These are phyloP conservation scores for Mimas tiliae DNA, from an alignment of 2,888 invertebrate species.

Conservation along the genomic window DNA sequence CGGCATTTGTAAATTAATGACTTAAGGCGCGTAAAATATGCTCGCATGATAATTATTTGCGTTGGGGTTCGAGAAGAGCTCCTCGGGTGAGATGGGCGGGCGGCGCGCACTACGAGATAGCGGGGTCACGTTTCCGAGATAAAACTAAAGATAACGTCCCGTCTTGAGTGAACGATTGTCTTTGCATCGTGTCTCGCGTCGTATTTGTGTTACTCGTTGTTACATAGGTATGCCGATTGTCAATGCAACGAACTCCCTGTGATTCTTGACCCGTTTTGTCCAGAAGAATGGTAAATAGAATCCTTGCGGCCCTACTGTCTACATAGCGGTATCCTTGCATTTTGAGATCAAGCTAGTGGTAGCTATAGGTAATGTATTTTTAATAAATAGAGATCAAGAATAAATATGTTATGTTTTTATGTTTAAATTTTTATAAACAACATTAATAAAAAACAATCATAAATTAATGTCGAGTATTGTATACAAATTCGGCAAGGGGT, in stretches of 20 bases:
- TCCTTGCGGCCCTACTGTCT: neutral
- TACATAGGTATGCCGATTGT: constrained; percentile 26
- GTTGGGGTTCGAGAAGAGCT: constrained; percentile 53
- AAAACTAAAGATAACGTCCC: constrained; percentile 69
- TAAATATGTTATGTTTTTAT: neutral
- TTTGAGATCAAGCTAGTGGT: neutral
- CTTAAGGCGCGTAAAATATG: constrained; percentile 54
- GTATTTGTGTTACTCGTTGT: constrained; percentile 33
- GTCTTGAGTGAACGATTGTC: constrained; percentile 75
- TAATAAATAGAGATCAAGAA: too few relatives aligned
- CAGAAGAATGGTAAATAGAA: neutral
- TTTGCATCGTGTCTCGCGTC: constrained; percentile 50
- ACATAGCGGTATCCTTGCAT: neutral
- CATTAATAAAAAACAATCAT: too few relatives aligned
- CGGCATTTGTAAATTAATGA: constrained; percentile 77
- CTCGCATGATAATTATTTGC: constrained; percentile 60
- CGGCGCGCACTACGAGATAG: constrained; percentile 67
- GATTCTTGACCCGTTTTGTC: neutral
- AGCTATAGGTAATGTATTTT: neutral
- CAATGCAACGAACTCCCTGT: constrained; percentile 13
- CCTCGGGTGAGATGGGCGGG: constrained; percentile 73
- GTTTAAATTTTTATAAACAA: too few relatives aligned
- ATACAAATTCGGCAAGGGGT: too few relatives aligned
- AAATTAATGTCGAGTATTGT: too few relatives aligned
- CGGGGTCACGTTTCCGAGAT: constrained; percentile 80